phyloP scores from a whole-genome alignment of 2,113 vertebrate species.

The Enhydra lutris region DNA sequence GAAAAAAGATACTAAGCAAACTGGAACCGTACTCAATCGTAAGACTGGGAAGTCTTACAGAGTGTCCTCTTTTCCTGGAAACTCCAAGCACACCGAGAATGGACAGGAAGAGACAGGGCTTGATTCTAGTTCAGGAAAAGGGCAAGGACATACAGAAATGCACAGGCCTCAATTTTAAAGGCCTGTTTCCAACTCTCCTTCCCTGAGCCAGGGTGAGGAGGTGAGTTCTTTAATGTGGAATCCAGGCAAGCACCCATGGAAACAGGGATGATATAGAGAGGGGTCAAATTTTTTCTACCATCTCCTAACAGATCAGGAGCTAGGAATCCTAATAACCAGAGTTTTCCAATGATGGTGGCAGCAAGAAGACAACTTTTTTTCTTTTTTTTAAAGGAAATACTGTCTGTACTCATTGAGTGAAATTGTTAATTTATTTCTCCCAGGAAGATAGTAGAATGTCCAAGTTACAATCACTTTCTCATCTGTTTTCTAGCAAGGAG shows the following conservation, averaged over 20 bases:
- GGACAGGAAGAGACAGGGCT: fast-evolving
- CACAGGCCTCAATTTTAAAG: not conserved
- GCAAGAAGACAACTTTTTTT: not conserved
- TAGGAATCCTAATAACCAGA: not conserved
- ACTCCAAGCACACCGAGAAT: fast-evolving
- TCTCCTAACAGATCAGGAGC: not conserved
- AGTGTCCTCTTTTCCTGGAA: not conserved
- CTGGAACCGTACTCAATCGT: not conserved
- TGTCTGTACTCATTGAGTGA: not conserved
- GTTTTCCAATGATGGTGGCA: not conserved
- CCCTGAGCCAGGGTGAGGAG: fast-evolving
- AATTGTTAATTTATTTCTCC: not conserved
- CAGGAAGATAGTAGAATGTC: not conserved
- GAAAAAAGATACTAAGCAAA: not conserved
- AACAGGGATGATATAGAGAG: fast-evolving
- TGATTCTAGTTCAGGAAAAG: not conserved
- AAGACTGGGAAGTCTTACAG: not conserved
- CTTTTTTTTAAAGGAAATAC: not conserved
- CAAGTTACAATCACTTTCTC: not conserved
- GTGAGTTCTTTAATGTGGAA: not conserved
- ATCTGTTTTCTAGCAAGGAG: not conserved
- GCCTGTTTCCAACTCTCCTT: not conserved
- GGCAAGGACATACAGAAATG: not conserved
- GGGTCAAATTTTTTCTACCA: not conserved
- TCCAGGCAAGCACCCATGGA: not conserved